These are phyloP conservation scores for Perccottus glenii DNA, from an alignment of 2,113 vertebrate genomes.

Conservation along the genomic window DNA sequence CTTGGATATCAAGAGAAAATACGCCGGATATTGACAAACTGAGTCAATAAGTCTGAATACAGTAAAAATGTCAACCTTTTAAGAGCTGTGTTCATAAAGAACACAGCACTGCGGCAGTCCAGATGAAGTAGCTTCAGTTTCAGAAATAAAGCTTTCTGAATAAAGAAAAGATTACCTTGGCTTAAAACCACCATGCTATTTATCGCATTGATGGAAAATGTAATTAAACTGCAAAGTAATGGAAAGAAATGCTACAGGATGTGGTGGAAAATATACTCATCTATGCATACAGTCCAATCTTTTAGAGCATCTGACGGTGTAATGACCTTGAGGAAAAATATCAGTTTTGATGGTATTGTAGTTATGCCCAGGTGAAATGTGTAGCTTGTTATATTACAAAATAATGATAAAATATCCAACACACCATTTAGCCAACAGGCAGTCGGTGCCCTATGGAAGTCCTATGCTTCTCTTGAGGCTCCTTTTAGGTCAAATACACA, in stretches of 20 bases:
- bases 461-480: too few relatives aligned
- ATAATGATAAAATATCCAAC: too few relatives aligned
- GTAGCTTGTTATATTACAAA: too few relatives aligned
- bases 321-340: too few relatives aligned
- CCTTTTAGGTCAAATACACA: too few relatives aligned
- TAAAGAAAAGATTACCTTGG: background rate
- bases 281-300: too few relatives aligned
- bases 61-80: background rate
- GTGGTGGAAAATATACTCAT: too few relatives aligned
- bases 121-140: background rate
- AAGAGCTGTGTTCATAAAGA: background rate
- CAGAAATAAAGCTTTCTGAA: background rate
- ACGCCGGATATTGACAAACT: constrained; percentile 31
- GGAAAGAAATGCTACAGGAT: background rate
- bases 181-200: background rate
- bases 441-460: too few relatives aligned
- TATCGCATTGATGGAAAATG: background rate
- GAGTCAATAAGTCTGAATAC: constrained; percentile 7
- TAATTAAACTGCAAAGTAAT: background rate
- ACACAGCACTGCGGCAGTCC: background rate
- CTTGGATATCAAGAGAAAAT: constrained; percentile 20
- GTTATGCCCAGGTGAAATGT: too few relatives aligned
- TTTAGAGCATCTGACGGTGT: too few relatives aligned
- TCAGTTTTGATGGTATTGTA: too few relatives aligned
- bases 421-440: too few relatives aligned